Percentiles rank a stretch among this genome's conserved stretches.
These are phyloP conservation scores for Thunnus maccoyii DNA, from an alignment of 2,113 vertebrate species.

Conservation along the genomic window DNA sequence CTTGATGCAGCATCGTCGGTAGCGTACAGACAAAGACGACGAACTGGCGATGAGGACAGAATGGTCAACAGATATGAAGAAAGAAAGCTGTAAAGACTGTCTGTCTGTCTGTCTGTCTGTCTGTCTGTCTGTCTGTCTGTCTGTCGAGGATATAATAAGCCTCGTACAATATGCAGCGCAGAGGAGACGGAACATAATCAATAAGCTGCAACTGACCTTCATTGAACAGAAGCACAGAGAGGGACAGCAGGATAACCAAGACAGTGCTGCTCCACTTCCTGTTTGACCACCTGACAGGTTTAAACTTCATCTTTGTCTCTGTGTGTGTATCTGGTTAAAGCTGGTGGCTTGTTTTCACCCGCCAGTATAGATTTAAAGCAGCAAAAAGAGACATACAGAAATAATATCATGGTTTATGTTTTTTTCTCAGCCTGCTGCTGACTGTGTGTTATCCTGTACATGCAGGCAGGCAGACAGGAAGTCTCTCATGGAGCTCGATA, in stretches of 20 bases:
- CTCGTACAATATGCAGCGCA: conserved; percentile 48
- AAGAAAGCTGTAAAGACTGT: too few species aligned
- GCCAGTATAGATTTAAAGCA: too few species aligned
- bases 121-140: conserved; percentile 10
- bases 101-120: too few species aligned
- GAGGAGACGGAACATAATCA: conserved; percentile 68
- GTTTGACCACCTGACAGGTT: conserved; percentile 15
- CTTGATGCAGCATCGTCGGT: conserved; percentile 11
- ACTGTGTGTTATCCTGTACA: not conserved
- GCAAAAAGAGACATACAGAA: too few species aligned
- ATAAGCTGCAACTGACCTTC: conserved; percentile 79
- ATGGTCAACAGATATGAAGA: not conserved
- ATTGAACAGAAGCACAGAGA: conserved; percentile 52
- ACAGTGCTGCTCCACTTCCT: not conserved
- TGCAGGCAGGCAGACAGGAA: too few species aligned
- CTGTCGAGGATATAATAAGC: conserved; percentile 61
- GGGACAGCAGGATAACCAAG: not conserved
- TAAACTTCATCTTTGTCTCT: too few species aligned
- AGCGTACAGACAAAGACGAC: conserved; percentile 19
- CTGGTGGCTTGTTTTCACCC: not conserved
- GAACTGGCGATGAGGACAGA: not conserved
- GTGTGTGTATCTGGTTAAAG: too few species aligned
- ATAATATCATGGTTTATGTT: too few species aligned
- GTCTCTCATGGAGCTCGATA: not conserved
- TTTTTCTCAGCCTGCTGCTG: not conserved